phyloP scores from a whole-genome alignment of 2,888 invertebrate genomes.

The Volucella inanis region DNA sequence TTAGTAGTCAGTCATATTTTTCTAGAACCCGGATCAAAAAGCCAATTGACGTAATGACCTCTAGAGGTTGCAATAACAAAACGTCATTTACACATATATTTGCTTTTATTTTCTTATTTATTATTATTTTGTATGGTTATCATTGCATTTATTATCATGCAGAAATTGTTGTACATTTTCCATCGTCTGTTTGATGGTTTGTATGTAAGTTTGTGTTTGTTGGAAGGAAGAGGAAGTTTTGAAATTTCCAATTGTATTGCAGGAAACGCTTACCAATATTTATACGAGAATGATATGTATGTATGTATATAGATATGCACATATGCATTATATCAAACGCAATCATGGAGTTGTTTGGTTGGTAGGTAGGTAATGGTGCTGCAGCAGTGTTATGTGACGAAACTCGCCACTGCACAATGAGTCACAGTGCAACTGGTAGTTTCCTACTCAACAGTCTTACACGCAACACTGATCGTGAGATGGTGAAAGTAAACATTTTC shows the following conservation, averaged over 20 bases:
- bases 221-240: slow-evolving; percentile 70
- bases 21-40: slow-evolving; percentile 70
- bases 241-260: slow-evolving; percentile 58
- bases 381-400: slow-evolving; percentile 61
- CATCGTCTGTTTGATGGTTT: no score
- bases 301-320: no score
- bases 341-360: neutral
- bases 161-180: slow-evolving; percentile 1
- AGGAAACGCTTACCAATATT: slow-evolving; percentile 58
- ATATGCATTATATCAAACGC: neutral
- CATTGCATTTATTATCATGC: slow-evolving; percentile 61
- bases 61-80: slow-evolving; percentile 72
- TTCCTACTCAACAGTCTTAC: slow-evolving; percentile 39
- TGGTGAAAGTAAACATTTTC: slow-evolving; percentile 65
- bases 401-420: slow-evolving; percentile 45
- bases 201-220: neutral
- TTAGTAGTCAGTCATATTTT: slow-evolving; percentile 36
- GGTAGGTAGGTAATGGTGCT: slow-evolving; percentile 12
- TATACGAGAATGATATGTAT: neutral
- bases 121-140: slow-evolving; percentile 37
- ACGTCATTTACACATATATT: neutral
- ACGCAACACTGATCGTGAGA: slow-evolving; percentile 70
- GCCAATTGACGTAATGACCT: slow-evolving; percentile 74
- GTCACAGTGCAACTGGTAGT: slow-evolving; percentile 69
- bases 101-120: neutral